phyloP scores from a whole-genome alignment of 1,140 invertebrate genomes.

The Drosophila serrata region DNA sequence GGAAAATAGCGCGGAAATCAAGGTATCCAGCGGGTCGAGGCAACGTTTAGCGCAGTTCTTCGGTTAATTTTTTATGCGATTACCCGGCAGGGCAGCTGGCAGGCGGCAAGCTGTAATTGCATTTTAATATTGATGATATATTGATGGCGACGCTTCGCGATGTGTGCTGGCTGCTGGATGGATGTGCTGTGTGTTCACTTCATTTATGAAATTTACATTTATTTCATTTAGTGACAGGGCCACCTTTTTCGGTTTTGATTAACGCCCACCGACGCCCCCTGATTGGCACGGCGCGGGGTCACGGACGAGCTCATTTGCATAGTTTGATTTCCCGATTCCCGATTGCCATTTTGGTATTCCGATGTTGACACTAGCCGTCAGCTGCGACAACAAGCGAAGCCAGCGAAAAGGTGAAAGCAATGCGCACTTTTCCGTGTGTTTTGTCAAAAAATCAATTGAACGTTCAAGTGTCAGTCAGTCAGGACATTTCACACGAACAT shows the following conservation, averaged over 20 bases:
- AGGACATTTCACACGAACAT: constrained; percentile 39
- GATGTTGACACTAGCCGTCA: constrained; percentile 54
- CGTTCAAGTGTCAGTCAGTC: constrained; percentile 39
- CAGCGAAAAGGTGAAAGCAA: constrained; percentile 36
- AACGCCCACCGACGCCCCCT: constrained; percentile 37
- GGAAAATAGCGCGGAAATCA: constrained; percentile 18
- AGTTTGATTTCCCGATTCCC: constrained; percentile 48
- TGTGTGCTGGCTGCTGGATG: constrained; percentile 5
- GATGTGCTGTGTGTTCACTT: constrained; percentile 44
- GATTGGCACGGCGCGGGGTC: constrained; percentile 11
- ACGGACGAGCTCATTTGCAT: constrained; percentile 44
- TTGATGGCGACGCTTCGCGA: constrained; percentile 25
- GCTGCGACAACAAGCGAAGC: constrained; percentile 37
- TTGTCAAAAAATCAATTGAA: constrained; percentile 59
- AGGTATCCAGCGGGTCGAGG: constrained; percentile 40
- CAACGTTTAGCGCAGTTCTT: constrained; percentile 44
- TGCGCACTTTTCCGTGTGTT: constrained; percentile 23
- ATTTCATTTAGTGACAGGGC: constrained; percentile 64
- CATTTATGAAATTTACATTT: constrained; percentile 79
- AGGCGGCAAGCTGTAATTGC: constrained; percentile 59
- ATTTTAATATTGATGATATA: constrained; percentile 76
- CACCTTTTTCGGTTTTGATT: constrained; percentile 62
- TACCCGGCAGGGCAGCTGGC: constrained; percentile 33
- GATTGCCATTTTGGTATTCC: constrained; percentile 19
- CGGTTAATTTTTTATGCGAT: constrained; percentile 41